Conservation (phyloP, 1,140 invertebrate genomes). For the Drosophila parabipectinata region DNA sequence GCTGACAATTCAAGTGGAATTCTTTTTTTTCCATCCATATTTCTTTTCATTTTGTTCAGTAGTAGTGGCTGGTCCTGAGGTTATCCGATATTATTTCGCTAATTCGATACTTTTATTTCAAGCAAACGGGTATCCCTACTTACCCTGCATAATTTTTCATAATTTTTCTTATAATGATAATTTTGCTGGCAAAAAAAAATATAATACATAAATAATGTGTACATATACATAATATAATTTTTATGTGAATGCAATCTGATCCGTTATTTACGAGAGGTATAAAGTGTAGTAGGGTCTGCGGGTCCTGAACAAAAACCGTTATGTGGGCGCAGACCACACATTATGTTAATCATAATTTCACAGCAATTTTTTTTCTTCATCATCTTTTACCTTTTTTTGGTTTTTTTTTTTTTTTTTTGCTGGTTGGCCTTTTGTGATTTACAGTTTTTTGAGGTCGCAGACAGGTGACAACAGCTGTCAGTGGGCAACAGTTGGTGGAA, state of each 20-base stretch:
- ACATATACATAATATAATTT: constrained; percentile 59
- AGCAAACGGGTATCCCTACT: constrained; percentile 43
- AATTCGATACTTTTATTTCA: constrained; percentile 83
- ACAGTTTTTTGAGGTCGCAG: constrained; percentile 50
- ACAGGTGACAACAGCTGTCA: constrained; percentile 75
- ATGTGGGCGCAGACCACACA: constrained; percentile 78
- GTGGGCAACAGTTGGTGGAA: constrained; percentile 49
- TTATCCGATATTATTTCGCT: constrained; percentile 82
- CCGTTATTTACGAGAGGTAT: constrained; percentile 71
- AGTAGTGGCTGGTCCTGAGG: constrained; percentile 43
- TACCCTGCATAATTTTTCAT: constrained; percentile 67
- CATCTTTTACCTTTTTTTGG: constrained; percentile 26
- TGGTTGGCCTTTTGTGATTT: constrained; percentile 46
- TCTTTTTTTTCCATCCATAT: constrained; percentile 32
- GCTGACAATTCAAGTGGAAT: constrained; percentile 75
- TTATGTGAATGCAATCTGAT: constrained; percentile 80
- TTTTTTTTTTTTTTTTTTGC: constrained; percentile 1
- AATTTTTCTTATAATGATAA: constrained; percentile 76
- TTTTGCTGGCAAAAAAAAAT: constrained; percentile 40
- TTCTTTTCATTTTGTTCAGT: constrained; percentile 20
- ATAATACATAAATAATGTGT: constrained; percentile 26
- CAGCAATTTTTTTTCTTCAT: constrained; percentile 18
- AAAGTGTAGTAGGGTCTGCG: constrained; percentile 46
- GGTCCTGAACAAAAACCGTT: constrained; percentile 60
- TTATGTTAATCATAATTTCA: constrained; percentile 66